These are phyloP conservation scores for Himalopsyche kuldschensis DNA, from an alignment of 2,888 invertebrate genomes.

Conservation along the genomic window DNA sequence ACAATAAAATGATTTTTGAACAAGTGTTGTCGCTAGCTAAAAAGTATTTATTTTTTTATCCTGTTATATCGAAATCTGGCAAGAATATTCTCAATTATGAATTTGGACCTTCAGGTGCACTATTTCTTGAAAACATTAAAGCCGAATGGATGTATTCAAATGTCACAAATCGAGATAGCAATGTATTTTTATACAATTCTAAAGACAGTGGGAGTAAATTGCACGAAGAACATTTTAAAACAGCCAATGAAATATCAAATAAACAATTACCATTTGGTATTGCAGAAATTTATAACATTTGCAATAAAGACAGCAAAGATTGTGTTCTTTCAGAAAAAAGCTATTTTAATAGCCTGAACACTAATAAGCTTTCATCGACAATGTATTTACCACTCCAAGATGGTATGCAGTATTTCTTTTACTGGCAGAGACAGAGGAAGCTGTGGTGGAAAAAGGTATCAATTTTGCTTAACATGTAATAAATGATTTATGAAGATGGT, in stretches of 20 bases:
- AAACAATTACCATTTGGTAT: constrained; percentile 53
- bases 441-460: constrained; percentile 82
- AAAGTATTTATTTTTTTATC: constrained; percentile 37
- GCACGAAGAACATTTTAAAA: constrained; percentile 43
- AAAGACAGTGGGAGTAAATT: constrained; percentile 41
- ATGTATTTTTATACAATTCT: constrained; percentile 47
- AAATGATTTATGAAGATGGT: too few relatives aligned
- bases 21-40: constrained; percentile 36
- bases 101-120: constrained; percentile 54
- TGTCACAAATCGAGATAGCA: constrained; percentile 53
- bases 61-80: constrained; percentile 12
- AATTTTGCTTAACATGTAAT: too few relatives aligned
- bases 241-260: constrained; percentile 46
- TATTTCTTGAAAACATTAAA: constrained; percentile 59
- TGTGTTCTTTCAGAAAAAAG: constrained; percentile 4
- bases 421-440: constrained; percentile 75
- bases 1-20: constrained; percentile 37
- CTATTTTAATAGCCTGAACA: constrained; percentile 16
- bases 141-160: constrained; percentile 59
- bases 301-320: background rate
- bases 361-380: constrained; percentile 48
- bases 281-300: constrained; percentile 45
- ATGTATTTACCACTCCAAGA: constrained; percentile 54
- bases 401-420: constrained; percentile 68
- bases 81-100: constrained; percentile 33